Percentiles rank a stretch among this genome's conserved stretches.
Conservation (phyloP, 2,888 invertebrate species). For the Heteropelma amictum region DNA sequence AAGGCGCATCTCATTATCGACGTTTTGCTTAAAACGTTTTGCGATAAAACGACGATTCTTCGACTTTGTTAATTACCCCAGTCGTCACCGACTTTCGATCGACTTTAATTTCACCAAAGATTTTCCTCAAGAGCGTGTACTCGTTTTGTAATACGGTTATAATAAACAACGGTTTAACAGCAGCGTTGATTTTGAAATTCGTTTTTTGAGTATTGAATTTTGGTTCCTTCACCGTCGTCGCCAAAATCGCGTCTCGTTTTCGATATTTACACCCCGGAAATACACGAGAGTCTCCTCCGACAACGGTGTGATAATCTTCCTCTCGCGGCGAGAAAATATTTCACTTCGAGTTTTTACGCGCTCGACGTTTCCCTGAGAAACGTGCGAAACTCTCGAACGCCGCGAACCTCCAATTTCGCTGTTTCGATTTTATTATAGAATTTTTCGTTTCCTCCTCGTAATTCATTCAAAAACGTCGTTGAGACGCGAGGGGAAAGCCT, state of each 20-base stretch:
- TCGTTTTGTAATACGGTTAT: too few relatives aligned
- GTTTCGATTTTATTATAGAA: too few relatives aligned
- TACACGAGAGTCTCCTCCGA: conserved; percentile 51
- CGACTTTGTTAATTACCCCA: too few relatives aligned
- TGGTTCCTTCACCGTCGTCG: neutral
- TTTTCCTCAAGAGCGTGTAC: too few relatives aligned
- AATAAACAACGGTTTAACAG: too few relatives aligned
- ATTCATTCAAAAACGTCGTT: neutral
- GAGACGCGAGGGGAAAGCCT: neutral
- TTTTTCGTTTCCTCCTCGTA: neutral
- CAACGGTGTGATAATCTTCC: too few relatives aligned
- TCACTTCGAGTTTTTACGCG: conserved; percentile 24
- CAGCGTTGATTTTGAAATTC: too few relatives aligned
- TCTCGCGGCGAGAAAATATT: neutral
- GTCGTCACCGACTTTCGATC: too few relatives aligned
- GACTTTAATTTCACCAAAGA: neutral
- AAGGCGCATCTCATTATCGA: neutral
- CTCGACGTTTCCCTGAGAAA: conserved; percentile 35
- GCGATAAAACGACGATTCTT: too few relatives aligned
- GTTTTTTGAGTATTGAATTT: neutral
- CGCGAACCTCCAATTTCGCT: neutral
- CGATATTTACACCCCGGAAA: conserved; percentile 58
- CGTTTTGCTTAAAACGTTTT: neutral
- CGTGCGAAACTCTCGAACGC: conserved; percentile 23
- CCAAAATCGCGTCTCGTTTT: conserved; percentile 9